Evolutionary conservation across 2,113 vertebrate genomes (phyloP), one percentile per base, ranked within the genome.

Genomic region (Mirza zaza): DNA sequence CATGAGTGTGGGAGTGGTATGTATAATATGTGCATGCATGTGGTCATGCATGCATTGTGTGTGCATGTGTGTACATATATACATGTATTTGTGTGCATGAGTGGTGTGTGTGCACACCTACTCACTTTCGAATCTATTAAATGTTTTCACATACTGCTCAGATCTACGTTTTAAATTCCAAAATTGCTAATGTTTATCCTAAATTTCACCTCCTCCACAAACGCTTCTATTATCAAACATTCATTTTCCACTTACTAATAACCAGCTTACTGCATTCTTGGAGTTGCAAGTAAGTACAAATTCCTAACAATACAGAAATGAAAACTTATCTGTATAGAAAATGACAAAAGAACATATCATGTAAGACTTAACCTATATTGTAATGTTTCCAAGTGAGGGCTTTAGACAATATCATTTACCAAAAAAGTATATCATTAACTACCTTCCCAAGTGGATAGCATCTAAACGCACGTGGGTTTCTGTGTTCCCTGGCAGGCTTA

Each of bases 21-120:
- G 20, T 21, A 57, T 57, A 57, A 57, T 2, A 7, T 73, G 63
- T 67, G 12, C 63, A 61, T 61, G 59, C 59, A 61, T 71, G 39
- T 15, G n/a, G 3, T 0, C 25, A 32, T 14, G 10, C 6, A 36
- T 11, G 45, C 25, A 65, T 0, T 42, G 25, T 9, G 2, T 7
- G 5, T 34, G 8, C 2, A 1, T 36, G 11, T 48, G 39, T 34
- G 12, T 59, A 12, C 65, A 3, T 11, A 3, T 11, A 17, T 10
- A 1, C 3, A 3, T 15, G 23, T 15, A 13, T 42, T 2, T 55
- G 20, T 76, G 15, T 34, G 4, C 25, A 32, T 8, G 65, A 25
- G 10, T 23, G 45, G 18, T 20, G 3, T 23, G 6, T 10, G 6
- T 21, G 29, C 2, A 42, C 15, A 29, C 21, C 34, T 3, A 50